Evolutionary conservation across 2,113 vertebrate genomes (phyloP).

Genomic region (Chaetorhynchus papuensis): DNA sequence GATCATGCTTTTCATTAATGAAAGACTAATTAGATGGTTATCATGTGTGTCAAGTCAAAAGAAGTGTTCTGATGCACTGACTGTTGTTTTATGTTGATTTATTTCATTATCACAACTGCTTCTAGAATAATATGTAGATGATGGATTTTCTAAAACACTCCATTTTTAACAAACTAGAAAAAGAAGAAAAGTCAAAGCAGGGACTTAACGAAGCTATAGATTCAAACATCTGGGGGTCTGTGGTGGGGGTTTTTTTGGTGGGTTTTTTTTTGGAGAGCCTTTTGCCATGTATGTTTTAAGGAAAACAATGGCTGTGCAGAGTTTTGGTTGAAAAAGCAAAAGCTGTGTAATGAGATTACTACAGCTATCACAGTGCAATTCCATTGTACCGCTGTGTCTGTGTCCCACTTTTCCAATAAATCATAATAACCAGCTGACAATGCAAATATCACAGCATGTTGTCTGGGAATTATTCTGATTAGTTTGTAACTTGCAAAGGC

Average conservation of each 20-base stretch:
- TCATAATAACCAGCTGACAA: constrained; percentile 50
- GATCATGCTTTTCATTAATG: neutral
- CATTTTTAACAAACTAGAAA: rapidly evolving
- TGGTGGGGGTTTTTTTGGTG: too few relatives aligned
- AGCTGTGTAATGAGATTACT: neutral
- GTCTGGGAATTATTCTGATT: constrained; percentile 1
- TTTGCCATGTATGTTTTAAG: neutral
- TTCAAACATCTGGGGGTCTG: neutral
- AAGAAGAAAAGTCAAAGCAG: neutral
- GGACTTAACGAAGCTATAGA: neutral
- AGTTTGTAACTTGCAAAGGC: neutral
- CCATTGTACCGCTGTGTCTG: neutral
- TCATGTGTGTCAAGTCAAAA: neutral
- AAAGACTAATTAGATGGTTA: neutral
- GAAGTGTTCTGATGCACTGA: neutral
- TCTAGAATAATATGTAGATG: neutral
- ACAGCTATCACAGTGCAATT: neutral
- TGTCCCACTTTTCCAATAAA: constrained; percentile 2
- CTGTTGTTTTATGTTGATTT: neutral
- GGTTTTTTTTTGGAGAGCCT: neutral
- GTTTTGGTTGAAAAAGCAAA: constrained; percentile 8
- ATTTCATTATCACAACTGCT: neutral
- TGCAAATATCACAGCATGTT: constrained; percentile 1
- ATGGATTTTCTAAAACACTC: neutral
- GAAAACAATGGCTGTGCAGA: neutral